Evolutionary conservation across 2,797 vertebrate species (phyloP).

Genomic region (Muscicapa comitata): DNA sequence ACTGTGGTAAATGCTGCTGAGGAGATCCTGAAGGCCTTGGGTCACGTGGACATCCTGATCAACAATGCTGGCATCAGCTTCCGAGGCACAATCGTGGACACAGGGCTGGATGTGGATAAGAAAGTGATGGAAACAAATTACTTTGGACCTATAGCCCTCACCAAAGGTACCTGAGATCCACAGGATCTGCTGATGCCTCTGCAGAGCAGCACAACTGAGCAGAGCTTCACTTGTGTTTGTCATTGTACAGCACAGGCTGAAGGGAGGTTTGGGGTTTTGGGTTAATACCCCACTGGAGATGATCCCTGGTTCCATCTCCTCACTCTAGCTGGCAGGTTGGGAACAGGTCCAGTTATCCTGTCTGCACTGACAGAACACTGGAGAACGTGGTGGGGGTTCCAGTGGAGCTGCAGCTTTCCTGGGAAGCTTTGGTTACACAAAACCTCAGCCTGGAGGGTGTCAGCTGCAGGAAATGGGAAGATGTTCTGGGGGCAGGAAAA

Average conservation of each 20-base stretch:
- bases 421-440: not conserved
- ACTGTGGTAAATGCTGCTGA: constrained; percentile 75
- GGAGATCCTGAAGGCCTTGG: constrained; percentile 85
- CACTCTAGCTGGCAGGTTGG: not conserved
- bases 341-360: not conserved
- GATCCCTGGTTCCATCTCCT: not conserved
- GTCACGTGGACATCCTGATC: constrained; percentile 89
- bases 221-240: not conserved
- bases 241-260: not conserved
- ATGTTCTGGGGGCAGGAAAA: not conserved
- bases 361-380: not conserved
- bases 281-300: not conserved
- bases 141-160: constrained; percentile 94
- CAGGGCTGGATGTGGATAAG: constrained; percentile 84
- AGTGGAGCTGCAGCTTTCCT: not conserved
- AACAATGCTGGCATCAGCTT: constrained; percentile 97
- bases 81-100: constrained; percentile 87
- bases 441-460: not conserved
- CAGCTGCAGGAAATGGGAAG: not conserved
- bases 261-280: not conserved
- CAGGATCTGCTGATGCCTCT: not conserved
- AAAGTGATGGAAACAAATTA: constrained; percentile 97
- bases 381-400: not conserved
- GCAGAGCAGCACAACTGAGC: not conserved
- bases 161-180: constrained; percentile 83